These are phyloP conservation scores for Serripes groenlandicus DNA, from an alignment of 2,888 invertebrate species.

Conservation along the genomic window DNA sequence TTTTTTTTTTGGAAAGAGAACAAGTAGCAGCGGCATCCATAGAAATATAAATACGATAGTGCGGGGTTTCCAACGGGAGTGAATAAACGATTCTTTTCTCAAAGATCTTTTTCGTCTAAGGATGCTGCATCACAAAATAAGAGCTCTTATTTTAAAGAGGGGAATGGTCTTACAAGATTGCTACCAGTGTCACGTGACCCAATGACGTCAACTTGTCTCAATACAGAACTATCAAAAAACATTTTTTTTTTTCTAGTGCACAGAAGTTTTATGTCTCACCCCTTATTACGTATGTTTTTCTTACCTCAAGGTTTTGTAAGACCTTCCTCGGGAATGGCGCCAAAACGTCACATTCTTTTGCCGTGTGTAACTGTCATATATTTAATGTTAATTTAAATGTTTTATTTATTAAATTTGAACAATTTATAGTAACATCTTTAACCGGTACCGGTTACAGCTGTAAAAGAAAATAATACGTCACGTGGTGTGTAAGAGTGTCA, in stretches of 20 bases:
- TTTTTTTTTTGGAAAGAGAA: constrained; percentile 10
- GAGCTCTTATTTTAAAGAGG: constrained; percentile 58
- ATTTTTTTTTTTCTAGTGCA: constrained; percentile 20
- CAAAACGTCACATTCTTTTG: constrained; percentile 52
- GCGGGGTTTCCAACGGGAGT: constrained; percentile 10
- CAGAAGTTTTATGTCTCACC: constrained; percentile 21
- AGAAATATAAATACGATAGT: neutral
- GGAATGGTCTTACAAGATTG: constrained; percentile 72
- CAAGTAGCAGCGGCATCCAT: neutral
- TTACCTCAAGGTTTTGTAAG: constrained; percentile 64
- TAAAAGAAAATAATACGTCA: constrained; percentile 45
- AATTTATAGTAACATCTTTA: constrained; percentile 68
- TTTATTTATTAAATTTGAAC: constrained; percentile 53
- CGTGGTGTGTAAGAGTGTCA: constrained; percentile 55
- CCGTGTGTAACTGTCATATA: constrained; percentile 70
- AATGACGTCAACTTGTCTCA: neutral
- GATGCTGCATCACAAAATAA: constrained; percentile 31
- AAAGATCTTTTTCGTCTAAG: constrained; percentile 12
- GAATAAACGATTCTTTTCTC: constrained; percentile 12
- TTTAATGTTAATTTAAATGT: constrained; percentile 57
- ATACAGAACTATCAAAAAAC: neutral
- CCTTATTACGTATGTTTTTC: neutral
- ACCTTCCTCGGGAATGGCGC: constrained; percentile 53
- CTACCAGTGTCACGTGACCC: constrained; percentile 60
- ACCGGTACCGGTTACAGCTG: constrained; percentile 74